Evolutionary conservation across 2,888 invertebrate species (phyloP).

Genomic region (Thalpophila matura): DNA sequence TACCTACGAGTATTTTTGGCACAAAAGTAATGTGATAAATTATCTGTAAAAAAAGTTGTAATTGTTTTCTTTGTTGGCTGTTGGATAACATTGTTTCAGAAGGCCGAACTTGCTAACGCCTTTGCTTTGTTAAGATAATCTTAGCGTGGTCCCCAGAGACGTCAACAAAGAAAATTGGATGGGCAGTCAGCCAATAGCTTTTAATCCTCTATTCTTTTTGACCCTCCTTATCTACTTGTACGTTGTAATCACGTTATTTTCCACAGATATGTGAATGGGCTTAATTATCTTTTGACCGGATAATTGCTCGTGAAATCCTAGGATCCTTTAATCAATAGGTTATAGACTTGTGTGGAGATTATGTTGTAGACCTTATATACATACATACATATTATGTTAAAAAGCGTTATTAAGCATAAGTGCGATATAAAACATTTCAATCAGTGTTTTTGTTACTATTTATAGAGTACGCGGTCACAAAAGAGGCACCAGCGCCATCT

Average conservation of each 20-base stretch:
- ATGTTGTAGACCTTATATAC: background rate
- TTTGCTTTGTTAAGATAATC: conserved; percentile 90
- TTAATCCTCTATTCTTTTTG: conserved; percentile 88
- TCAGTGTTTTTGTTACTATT: no score
- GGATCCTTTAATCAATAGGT: conserved; percentile 39
- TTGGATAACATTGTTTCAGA: conserved; percentile 76
- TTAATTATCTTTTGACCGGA: conserved; percentile 61
- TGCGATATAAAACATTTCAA: no score
- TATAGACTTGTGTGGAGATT: conserved; percentile 15
- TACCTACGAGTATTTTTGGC: conserved; percentile 63
- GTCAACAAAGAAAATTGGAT: conserved; percentile 91
- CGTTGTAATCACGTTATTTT: conserved; percentile 83
- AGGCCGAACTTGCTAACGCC: conserved; percentile 73
- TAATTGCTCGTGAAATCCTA: conserved; percentile 43
- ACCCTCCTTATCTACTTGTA: conserved; percentile 85
- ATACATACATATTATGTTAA: no score
- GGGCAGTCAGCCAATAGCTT: conserved; percentile 90
- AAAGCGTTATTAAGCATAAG: no score
- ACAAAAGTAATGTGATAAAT: conserved; percentile 72
- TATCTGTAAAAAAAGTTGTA: conserved; percentile 77
- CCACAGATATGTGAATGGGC: conserved; percentile 68
- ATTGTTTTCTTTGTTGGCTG: conserved; percentile 74
- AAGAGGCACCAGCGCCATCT: no score
- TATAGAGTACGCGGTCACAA: no score
- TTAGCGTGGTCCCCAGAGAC: conserved; percentile 84